These are phyloP conservation scores for Pollachius pollachius DNA, from an alignment of 2,113 vertebrate genomes.

Conservation along the genomic window DNA sequence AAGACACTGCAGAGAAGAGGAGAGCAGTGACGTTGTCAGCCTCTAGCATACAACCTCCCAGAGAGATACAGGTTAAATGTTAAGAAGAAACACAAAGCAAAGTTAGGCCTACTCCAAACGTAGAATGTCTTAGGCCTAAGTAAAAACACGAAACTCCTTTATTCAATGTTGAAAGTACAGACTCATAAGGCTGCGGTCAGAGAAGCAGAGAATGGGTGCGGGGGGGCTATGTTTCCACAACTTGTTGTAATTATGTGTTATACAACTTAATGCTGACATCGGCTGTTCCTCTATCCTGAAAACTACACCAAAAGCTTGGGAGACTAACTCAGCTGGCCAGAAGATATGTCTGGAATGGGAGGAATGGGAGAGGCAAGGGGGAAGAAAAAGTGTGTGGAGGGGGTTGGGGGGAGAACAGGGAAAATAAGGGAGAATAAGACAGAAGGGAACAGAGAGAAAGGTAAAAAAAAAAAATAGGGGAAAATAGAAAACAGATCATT, in stretches of 20 bases:
- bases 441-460: not conserved
- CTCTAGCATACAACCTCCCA: too few relatives aligned
- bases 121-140: not conserved
- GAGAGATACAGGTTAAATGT: too few relatives aligned
- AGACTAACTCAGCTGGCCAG: constrained; percentile 49
- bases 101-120: too few relatives aligned
- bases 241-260: constrained; percentile 55
- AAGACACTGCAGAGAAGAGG: not conserved
- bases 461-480: not conserved
- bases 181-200: constrained; percentile 2
- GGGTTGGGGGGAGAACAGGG: not conserved
- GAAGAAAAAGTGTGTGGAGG: constrained; percentile 1
- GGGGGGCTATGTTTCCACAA: constrained; percentile 42
- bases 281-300: constrained; percentile 36
- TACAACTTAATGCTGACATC: constrained; percentile 48
- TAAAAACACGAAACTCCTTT: not conserved
- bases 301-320: constrained; percentile 25
- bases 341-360: constrained; percentile 58
- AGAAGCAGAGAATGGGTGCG: not conserved
- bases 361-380: constrained; percentile 34
- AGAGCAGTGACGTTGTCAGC: too few relatives aligned
- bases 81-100: too few relatives aligned
- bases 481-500: not conserved
- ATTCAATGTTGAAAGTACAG: not conserved
- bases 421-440: not conserved